These are phyloP conservation scores for Phania funesta DNA, from an alignment of 2,888 invertebrate species.

Conservation along the genomic window DNA sequence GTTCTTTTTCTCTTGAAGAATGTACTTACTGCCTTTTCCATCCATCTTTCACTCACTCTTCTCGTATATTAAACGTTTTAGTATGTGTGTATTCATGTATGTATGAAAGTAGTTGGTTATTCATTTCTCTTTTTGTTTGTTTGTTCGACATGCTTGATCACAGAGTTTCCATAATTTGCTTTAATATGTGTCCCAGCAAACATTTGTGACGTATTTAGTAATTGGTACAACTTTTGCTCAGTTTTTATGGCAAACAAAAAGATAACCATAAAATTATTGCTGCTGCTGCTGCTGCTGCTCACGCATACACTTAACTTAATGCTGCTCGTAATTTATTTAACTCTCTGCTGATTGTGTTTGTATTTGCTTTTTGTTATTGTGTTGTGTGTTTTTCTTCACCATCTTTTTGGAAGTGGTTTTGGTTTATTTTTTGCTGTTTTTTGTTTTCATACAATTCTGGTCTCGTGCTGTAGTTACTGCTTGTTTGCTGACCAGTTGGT, in stretches of 20 bases:
- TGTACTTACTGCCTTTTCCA: too few species aligned
- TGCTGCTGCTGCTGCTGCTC: background rate
- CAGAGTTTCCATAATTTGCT: too few species aligned
- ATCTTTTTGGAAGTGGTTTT: conserved; percentile 3
- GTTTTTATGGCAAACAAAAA: conserved; percentile 3
- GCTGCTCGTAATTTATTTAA: conserved; percentile 26
- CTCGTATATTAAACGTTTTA: too few species aligned
- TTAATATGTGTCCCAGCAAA: conserved; percentile 49
- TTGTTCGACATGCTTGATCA: background rate
- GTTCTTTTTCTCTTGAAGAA: too few species aligned
- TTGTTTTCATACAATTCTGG: conserved; percentile 9
- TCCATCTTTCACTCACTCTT: too few species aligned
- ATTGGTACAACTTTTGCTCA: background rate
- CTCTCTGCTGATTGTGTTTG: conserved; percentile 26
- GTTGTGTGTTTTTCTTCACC: conserved; percentile 7
- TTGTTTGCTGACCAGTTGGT: conserved; percentile 1
- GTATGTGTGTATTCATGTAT: too few species aligned
- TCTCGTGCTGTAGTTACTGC: conserved; percentile 60
- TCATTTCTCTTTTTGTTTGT: background rate
- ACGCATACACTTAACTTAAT: background rate
- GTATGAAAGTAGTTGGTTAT: too few species aligned
- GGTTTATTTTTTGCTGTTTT: conserved; percentile 19
- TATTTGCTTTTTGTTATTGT: background rate
- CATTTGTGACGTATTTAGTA: conserved; percentile 30
- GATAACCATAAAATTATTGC: conserved; percentile 3